These are phyloP conservation scores for Bradypodion ventrale DNA, from an alignment of 2,797 vertebrate genomes.

Conservation along the genomic window DNA sequence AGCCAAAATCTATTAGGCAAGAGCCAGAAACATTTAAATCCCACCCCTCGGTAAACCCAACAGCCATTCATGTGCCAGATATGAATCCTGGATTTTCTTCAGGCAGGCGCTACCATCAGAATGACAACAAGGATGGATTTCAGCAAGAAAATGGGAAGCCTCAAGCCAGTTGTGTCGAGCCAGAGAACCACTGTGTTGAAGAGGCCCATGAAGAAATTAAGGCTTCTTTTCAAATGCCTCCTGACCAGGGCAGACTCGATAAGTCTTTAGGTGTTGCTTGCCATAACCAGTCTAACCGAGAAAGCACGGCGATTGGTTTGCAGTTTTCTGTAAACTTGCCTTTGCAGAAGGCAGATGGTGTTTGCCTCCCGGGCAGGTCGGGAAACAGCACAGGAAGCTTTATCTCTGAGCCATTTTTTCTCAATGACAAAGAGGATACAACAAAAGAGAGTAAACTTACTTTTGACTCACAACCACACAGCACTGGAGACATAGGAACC, in stretches of 20 bases:
- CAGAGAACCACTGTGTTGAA: background rate
- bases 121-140: constrained; percentile 29
- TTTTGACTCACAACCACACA: background rate
- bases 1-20: constrained; percentile 1
- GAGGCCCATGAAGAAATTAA: constrained; percentile 11
- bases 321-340: background rate
- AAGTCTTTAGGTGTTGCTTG: background rate
- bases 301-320: accelerated
- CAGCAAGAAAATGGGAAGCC: constrained; percentile 32
- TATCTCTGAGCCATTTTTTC: accelerated
- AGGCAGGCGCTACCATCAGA: constrained; percentile 15
- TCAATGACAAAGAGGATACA: background rate
- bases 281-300: accelerated
- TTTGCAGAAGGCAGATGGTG: constrained; percentile 23
- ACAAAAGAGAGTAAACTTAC: constrained; percentile 31
- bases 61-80: background rate
- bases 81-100: constrained; percentile 24
- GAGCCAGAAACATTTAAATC: background rate
- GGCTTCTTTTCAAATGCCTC: constrained; percentile 16
- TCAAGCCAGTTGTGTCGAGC: constrained; percentile 25
- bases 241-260: constrained; percentile 9
- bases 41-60: constrained; percentile 24
- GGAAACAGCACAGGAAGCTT: background rate
- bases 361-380: background rate
- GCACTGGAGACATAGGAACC: background rate